A percentile compares a stretch with the other conserved stretches of the same genome.
Conservation (phyloP, 1,140 invertebrate species). For the Caenorhabditis remanei region DNA sequence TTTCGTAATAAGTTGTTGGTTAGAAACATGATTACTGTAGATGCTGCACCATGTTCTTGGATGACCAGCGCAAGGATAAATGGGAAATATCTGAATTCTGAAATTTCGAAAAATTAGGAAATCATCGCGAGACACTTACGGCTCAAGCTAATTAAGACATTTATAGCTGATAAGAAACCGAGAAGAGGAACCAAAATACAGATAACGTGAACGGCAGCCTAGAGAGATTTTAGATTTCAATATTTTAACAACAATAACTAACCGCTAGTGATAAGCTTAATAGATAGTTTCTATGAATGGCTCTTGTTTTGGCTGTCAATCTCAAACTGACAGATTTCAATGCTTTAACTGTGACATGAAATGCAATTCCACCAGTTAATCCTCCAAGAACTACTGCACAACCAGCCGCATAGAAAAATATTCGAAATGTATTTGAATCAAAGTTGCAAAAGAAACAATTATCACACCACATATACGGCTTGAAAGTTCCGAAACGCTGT, state of each 20-base stretch:
- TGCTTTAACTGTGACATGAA: background rate
- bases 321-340: background rate
- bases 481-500: background rate
- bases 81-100: constrained; percentile 32
- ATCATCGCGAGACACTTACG: background rate
- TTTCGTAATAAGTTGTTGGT: constrained; percentile 19
- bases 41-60: constrained; percentile 17
- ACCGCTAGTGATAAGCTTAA: background rate
- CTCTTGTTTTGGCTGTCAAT: background rate
- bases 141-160: background rate
- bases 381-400: constrained; percentile 3
- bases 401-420: constrained; percentile 7
- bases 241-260: background rate
- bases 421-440: background rate
- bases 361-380: background rate
- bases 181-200: background rate
- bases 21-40: constrained; percentile 24
- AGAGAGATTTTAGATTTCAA: background rate
- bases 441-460: constrained; percentile 8
- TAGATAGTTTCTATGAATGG: background rate
- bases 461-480: constrained; percentile 10
- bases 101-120: background rate
- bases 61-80: constrained; percentile 5
- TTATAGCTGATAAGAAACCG: background rate
- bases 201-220: background rate